A percentile compares a stretch with the other conserved stretches of the same genome.
Evolutionary conservation across 2,888 invertebrate species (phyloP).

Genomic region (Plebejus argus): DNA sequence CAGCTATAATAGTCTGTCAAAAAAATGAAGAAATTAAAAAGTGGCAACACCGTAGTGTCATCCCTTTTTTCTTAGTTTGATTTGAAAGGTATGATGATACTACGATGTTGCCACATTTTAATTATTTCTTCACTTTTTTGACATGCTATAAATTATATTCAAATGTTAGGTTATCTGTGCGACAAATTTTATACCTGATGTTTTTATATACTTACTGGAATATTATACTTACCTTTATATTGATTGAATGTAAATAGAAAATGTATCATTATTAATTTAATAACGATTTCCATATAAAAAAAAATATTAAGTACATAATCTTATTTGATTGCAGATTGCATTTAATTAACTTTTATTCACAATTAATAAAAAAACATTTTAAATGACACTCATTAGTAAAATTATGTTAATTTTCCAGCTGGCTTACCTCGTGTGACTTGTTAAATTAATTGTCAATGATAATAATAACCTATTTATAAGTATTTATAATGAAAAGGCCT

Average conservation of each 20-base stretch:
- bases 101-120: too few species aligned
- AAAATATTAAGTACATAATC: too few species aligned
- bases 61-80: too few species aligned
- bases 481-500: background rate
- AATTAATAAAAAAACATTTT: background rate
- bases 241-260: background rate
- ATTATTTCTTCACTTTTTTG: too few species aligned
- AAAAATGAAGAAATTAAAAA: too few species aligned
- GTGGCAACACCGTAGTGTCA: too few species aligned
- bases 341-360: background rate
- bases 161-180: background rate
- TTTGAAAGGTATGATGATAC: too few species aligned
- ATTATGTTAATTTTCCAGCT: constrained; percentile 4
- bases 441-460: background rate
- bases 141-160: background rate
- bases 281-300: background rate
- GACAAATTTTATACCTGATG: background rate
- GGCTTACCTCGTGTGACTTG: background rate
- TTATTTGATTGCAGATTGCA: background rate
- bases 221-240: too few species aligned
- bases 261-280: background rate
- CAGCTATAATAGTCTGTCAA: too few species aligned
- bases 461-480: background rate
- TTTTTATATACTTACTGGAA: background rate
- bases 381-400: background rate